Conservation (phyloP, 2,888 invertebrate species). For the Tipula confusa region DNA sequence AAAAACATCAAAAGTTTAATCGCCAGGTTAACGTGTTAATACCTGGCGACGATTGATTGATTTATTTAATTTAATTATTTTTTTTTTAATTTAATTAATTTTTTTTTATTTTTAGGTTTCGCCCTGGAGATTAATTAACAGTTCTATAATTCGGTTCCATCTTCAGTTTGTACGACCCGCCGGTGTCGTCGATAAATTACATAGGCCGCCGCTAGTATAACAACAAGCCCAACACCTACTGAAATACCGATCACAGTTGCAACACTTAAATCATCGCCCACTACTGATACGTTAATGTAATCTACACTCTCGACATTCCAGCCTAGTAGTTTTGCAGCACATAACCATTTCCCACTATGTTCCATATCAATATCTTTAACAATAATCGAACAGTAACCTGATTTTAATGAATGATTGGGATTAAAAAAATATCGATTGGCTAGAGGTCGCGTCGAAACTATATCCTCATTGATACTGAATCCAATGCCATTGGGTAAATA, state of each 20-base stretch:
- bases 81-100: no score
- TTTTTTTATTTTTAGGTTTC: no score
- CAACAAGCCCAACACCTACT: neutral
- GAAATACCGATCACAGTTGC: neutral
- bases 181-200: neutral
- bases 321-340: conserved; percentile 43
- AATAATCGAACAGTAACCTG: conserved; percentile 53
- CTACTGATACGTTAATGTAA: neutral
- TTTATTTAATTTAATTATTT: no score
- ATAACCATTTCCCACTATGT: conserved; percentile 53
- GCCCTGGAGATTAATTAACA: neutral
- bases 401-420: conserved; percentile 44
- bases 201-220: neutral
- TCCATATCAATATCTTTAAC: conserved; percentile 45
- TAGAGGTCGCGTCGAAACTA: conserved; percentile 49
- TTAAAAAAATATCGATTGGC: conserved; percentile 51
- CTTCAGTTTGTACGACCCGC: neutral
- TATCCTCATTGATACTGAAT: conserved; percentile 49
- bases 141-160: neutral
- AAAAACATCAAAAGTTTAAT: no score
- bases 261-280: conserved; percentile 20
- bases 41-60: no score
- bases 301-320: conserved; percentile 31
- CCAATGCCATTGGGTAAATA: conserved; percentile 48
- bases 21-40: no score